These are phyloP conservation scores for Delphinapterus leucas DNA, from an alignment of 2,113 vertebrate species.

Conservation along the genomic window DNA sequence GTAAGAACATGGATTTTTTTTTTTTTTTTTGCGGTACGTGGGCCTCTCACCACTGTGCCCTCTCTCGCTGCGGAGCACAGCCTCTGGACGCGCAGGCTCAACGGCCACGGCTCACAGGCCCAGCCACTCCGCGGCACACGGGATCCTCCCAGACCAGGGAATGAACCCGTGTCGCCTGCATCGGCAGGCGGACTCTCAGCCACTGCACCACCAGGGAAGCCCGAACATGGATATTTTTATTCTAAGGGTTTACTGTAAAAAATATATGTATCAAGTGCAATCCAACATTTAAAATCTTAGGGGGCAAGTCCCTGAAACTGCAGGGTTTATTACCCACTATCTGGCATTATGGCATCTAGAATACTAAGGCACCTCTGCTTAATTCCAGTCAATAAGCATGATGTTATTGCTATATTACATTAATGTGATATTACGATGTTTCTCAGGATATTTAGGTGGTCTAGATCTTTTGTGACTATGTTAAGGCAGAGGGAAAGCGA, in stretches of 20 bases:
- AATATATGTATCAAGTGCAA: background rate
- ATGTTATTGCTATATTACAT: background rate
- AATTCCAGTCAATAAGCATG: background rate
- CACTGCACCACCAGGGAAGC: no score
- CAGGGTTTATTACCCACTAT: background rate
- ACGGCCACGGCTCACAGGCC: no score
- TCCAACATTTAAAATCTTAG: background rate
- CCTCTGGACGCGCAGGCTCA: no score
- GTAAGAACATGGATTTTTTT: background rate
- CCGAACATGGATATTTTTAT: background rate
- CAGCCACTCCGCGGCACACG: no score
- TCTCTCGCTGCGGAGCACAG: accelerated
- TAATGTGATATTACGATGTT: background rate
- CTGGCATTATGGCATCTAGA: background rate
- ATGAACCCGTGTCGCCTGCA: no score
- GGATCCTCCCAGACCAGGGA: no score
- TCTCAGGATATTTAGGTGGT: background rate
- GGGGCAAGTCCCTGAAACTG: background rate
- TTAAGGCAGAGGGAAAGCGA: background rate
- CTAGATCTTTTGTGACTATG: background rate
- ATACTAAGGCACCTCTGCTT: background rate
- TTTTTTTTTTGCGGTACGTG: no score
- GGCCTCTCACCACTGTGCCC: no score
- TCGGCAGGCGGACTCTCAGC: no score
- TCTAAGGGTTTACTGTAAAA: background rate